Base-by-base conservation (phyloP, 2,888 invertebrate genomes). In the Abrostola tripartita region DNA sequence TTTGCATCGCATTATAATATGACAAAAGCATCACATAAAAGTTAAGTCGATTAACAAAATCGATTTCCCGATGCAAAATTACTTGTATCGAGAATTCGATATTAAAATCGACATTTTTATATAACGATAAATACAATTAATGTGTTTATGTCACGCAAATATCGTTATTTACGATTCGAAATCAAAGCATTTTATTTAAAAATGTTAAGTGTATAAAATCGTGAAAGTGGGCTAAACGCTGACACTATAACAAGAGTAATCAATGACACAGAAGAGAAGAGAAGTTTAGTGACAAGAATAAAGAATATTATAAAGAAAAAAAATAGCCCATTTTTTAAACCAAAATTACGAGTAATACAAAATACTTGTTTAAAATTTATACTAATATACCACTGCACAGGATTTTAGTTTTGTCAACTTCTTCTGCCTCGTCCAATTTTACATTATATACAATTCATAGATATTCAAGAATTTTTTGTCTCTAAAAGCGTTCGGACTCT, bases 181-280 rank as follows among this genome's bases (percentile, higher is more conserved):
- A 14, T 64, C 49, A 58, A 71, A 63, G 62, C 63, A 51, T 62
- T 53, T 49, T 54, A 42, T 54, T 75, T 60, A 69, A 66, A 70
- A 73, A 71, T 53, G 42, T 53, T 61, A 56, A 52, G 38, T 70
- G 65, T 71, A n/a, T n/a, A n/a, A n/a, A n/a, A n/a, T 61, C 71
- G 50, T n/a, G 62, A 76, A 78, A 72, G 70, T 72, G 50, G 71
- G 74, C 71, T 72, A 42, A 61, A 67, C 68, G 61, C 71, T 58
- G 61, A 66, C 71, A 72, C 60, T 9, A 14, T 74, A 66, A 40
- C 24, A 2, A 24, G 24, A 24, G 24, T 24, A 24, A 2, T 24
- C 24, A 24, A 4, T 24, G 24, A 2, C 24, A 24, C 4, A 24
- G 24, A 2, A 24, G 24, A 24, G 24, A 24, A 24, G n/a, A n/a